A percentile compares a stretch with the other conserved stretches of the same genome.
These are phyloP conservation scores for Chaetodon trifasciatus DNA, from an alignment of 2,797 vertebrate species.

Conservation along the genomic window DNA sequence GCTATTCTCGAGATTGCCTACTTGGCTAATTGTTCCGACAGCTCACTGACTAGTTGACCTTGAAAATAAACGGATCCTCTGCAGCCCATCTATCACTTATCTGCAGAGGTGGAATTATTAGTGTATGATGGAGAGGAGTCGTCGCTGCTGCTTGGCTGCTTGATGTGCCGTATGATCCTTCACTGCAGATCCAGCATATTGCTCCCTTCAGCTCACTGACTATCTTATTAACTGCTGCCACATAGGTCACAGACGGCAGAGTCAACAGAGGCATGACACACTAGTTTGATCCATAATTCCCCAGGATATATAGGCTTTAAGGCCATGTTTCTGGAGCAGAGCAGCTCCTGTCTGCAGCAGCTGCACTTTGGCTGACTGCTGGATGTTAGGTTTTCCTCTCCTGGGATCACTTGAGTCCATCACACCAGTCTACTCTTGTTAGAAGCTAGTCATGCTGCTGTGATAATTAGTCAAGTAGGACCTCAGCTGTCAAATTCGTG, in stretches of 20 bases:
- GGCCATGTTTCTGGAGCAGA: slow-evolving; percentile 44
- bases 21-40: slow-evolving; percentile 3
- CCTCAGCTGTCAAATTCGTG: slow-evolving; percentile 27
- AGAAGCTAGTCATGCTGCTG: slow-evolving; percentile 10
- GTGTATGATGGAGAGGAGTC: slow-evolving; percentile 40
- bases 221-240: slow-evolving; percentile 67
- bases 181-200: slow-evolving; percentile 58
- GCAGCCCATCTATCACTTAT: slow-evolving; percentile 40
- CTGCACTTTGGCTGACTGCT: slow-evolving; percentile 33
- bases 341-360: slow-evolving; percentile 30
- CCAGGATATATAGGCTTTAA: slow-evolving; percentile 46
- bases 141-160: slow-evolving; percentile 55
- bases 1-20: neutral
- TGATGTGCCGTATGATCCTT: slow-evolving; percentile 58
- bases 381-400: slow-evolving; percentile 37
- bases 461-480: slow-evolving; percentile 41
- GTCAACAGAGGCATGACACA: slow-evolving; percentile 54
- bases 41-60: slow-evolving; percentile 34
- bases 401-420: slow-evolving; percentile 52
- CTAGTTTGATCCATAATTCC: slow-evolving; percentile 59
- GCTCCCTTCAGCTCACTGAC: slow-evolving; percentile 68
- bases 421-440: slow-evolving; percentile 36
- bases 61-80: slow-evolving; percentile 16
- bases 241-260: slow-evolving; percentile 52
- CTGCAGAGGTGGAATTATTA: slow-evolving; percentile 33